phyloP scores from a whole-genome alignment of 2,888 invertebrate species.

The Meandrusa payeni region DNA sequence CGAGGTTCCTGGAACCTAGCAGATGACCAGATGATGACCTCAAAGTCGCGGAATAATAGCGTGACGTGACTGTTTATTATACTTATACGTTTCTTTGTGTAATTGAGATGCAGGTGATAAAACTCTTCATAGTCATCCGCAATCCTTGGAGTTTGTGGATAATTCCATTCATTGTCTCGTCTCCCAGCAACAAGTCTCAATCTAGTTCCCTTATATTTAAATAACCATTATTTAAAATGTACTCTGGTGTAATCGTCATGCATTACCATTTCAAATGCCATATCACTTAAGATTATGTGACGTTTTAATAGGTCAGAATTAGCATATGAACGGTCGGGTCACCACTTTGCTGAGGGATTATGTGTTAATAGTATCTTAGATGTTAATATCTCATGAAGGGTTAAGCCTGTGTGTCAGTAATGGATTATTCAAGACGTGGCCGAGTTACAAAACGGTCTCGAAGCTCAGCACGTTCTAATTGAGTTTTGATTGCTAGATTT shows the following conservation, averaged over 20 bases:
- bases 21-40: no score
- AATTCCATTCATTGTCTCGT: no score
- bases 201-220: slow-evolving; percentile 13
- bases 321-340: slow-evolving; percentile 67
- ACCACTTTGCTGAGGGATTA: slow-evolving; percentile 58
- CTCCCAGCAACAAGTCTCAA: no score
- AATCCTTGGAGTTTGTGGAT: no score
- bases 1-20: no score
- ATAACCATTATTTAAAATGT: slow-evolving; percentile 3
- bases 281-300: slow-evolving; percentile 51
- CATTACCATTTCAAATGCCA: slow-evolving; percentile 50
- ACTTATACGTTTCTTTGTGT: no score
- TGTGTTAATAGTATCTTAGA: slow-evolving; percentile 68
- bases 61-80: no score
- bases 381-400: slow-evolving; percentile 65
- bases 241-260: slow-evolving; percentile 35
- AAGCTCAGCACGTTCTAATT: slow-evolving; percentile 44
- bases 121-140: no score
- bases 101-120: no score
- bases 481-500: slow-evolving; percentile 47
- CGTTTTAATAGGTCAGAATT: slow-evolving; percentile 67
- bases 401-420: slow-evolving; percentile 59
- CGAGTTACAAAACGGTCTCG: slow-evolving; percentile 49
- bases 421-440: slow-evolving; percentile 60
- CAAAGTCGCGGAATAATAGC: no score